phyloP scores from a whole-genome alignment of 2,797 vertebrate genomes.

The Xyrichtys novacula region DNA sequence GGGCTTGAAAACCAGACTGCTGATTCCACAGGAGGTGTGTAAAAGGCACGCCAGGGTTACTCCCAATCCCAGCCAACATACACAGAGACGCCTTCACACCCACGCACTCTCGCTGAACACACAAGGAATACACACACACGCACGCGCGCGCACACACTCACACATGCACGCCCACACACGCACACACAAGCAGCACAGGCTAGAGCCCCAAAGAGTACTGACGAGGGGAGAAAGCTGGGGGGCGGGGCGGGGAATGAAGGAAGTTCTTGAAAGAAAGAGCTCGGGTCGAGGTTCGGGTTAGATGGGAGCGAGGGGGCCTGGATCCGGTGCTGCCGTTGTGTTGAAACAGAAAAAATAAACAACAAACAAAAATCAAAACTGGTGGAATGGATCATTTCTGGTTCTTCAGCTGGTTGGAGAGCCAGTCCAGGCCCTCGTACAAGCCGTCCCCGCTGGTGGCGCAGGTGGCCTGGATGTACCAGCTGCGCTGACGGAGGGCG shows the following conservation, averaged over 20 bases:
- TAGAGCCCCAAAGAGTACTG: slow-evolving; percentile 74
- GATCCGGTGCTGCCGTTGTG: slow-evolving; percentile 82
- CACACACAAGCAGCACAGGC: slow-evolving; percentile 82
- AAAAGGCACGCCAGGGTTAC: slow-evolving; percentile 89
- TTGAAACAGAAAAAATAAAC: slow-evolving; percentile 78
- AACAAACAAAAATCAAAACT: slow-evolving; percentile 74
- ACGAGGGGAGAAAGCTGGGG: slow-evolving; percentile 39
- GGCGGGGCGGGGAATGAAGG: slow-evolving; percentile 60
- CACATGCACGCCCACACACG: slow-evolving; percentile 38
- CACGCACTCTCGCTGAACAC: slow-evolving; percentile 70
- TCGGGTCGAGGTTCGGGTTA: slow-evolving; percentile 55
- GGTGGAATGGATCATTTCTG: slow-evolving; percentile 89
- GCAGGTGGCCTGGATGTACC: slow-evolving; percentile 91
- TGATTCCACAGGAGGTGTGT: slow-evolving; percentile 84
- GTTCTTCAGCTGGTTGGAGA: slow-evolving; percentile 90
- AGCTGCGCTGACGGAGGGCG: slow-evolving; percentile 87
- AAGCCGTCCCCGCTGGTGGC: slow-evolving; percentile 89
- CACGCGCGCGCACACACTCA: slow-evolving; percentile 37
- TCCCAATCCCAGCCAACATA: slow-evolving; percentile 85
- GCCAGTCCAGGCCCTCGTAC: slow-evolving; percentile 91
- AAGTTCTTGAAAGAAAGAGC: slow-evolving; percentile 74
- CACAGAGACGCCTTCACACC: slow-evolving; percentile 76
- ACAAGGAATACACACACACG: slow-evolving; percentile 58
- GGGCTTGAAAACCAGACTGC: slow-evolving; percentile 77
- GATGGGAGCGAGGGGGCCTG: slow-evolving; percentile 70